Evolutionary conservation across 2,888 invertebrate genomes (phyloP).

Genomic region (Tupiocoris notatus): DNA sequence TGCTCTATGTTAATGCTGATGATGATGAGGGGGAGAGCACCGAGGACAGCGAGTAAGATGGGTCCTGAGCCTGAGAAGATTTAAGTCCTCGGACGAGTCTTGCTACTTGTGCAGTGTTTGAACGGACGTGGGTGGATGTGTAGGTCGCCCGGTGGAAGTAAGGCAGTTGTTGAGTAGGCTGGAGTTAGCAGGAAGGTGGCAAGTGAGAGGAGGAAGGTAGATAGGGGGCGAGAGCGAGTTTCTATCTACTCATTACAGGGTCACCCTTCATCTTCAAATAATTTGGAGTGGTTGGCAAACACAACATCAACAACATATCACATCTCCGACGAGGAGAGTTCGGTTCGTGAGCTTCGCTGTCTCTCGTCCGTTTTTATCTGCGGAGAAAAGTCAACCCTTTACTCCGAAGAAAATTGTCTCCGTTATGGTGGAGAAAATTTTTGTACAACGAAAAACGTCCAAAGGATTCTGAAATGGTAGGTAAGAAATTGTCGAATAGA

Average conservation of each 20-base stretch:
- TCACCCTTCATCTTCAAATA: conserved; percentile 12
- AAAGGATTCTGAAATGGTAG: no score
- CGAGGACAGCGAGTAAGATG: not conserved
- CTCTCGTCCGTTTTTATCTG: no score
- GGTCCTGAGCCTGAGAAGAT: not conserved
- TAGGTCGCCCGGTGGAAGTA: not conserved
- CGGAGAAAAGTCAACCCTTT: no score
- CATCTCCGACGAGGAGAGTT: conserved; percentile 10
- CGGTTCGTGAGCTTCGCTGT: not conserved
- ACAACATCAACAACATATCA: conserved; percentile 28
- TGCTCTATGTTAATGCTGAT: not conserved
- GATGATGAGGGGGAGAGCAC: not conserved
- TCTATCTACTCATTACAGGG: conserved; percentile 21
- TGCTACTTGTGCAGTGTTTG: not conserved
- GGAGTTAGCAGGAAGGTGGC: not conserved
- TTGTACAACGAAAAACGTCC: no score
- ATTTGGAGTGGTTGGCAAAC: conserved; percentile 34
- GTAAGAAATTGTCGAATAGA: no score
- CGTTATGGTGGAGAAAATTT: no score
- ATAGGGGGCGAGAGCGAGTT: conserved; percentile 7
- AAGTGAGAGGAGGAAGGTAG: not conserved
- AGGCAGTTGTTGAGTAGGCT: not conserved
- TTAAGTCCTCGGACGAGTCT: not conserved
- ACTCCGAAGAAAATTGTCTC: no score
- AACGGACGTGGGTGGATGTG: not conserved